Conservation (phyloP, 2,113 vertebrate species). For the Morone saxatilis region DNA sequence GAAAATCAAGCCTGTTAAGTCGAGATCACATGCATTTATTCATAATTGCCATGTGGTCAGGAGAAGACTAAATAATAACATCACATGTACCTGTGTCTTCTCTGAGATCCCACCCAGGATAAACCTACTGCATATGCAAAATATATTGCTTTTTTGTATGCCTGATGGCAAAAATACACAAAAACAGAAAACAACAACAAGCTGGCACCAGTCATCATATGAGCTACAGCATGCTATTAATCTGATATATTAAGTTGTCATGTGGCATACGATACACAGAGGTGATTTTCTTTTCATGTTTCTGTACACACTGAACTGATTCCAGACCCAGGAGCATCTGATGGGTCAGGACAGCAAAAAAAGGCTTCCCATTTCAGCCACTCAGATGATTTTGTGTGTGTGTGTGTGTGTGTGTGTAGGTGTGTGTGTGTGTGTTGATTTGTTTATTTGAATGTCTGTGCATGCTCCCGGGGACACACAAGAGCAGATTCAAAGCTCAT, state of each 20-base stretch:
- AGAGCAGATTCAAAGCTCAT: conserved; percentile 65
- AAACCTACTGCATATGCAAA: not conserved
- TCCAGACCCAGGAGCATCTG: conserved; percentile 8
- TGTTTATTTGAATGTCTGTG: conserved; percentile 65
- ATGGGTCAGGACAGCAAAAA: conserved; percentile 1
- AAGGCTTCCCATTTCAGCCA: conserved; percentile 20
- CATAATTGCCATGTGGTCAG: not conserved
- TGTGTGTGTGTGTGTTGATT: conserved; percentile 34
- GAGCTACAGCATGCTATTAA: conserved; percentile 10
- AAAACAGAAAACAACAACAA: not conserved
- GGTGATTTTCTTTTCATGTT: conserved; percentile 38
- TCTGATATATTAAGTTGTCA: conserved; percentile 27
- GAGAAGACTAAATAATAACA: not conserved
- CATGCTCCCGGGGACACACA: conserved; percentile 48
- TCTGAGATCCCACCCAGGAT: not conserved
- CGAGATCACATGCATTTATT: not conserved
- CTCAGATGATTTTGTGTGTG: conserved; percentile 8
- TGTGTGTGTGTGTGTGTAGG: not conserved
- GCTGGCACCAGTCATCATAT: not conserved
- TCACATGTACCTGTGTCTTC: not conserved
- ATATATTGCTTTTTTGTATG: conserved; percentile 2
- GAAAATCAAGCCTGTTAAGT: not conserved
- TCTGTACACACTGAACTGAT: conserved; percentile 34
- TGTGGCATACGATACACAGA: not conserved
- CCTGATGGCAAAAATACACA: conserved; percentile 4